Conservation (phyloP, 1,140 invertebrate species). For the Drosophila nigromelanica region DNA sequence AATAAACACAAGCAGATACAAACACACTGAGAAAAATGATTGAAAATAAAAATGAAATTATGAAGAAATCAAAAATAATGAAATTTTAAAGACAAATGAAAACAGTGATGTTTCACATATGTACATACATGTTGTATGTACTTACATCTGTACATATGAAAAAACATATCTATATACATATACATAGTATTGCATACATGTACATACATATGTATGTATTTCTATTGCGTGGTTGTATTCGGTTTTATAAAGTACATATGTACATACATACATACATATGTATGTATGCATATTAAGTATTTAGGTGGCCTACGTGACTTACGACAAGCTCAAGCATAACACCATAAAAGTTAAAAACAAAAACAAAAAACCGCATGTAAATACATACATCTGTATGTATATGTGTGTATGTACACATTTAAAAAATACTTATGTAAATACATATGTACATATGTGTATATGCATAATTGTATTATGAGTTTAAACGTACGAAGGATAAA, state of each 20-base stretch:
- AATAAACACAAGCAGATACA: not conserved
- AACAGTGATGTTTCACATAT: not conserved
- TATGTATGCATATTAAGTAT: conserved; percentile 3
- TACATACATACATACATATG: no score
- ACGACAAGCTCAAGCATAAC: conserved; percentile 17
- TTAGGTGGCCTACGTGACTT: conserved; percentile 38
- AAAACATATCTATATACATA: no score
- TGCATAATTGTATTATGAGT: no score
- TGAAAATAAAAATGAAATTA: no score
- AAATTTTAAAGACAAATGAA: not conserved
- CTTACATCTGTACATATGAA: not conserved
- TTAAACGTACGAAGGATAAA: not conserved
- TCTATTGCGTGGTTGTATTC: not conserved
- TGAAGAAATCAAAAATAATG: no score
- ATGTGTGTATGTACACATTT: not conserved
- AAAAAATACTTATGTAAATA: not conserved
- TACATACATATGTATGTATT: conserved; percentile 8
- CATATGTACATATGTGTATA: not conserved
- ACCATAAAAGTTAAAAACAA: conserved; percentile 7
- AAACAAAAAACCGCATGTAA: not conserved
- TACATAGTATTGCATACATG: no score
- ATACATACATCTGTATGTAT: not conserved
- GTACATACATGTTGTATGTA: conserved; percentile 5
- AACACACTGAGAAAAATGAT: not conserved
- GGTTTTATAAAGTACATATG: no score